Evolutionary conservation across 2,797 vertebrate species (phyloP), one percentile per base, ranked within the genome.

Genomic region (Cirrhinus molitorella): DNA sequence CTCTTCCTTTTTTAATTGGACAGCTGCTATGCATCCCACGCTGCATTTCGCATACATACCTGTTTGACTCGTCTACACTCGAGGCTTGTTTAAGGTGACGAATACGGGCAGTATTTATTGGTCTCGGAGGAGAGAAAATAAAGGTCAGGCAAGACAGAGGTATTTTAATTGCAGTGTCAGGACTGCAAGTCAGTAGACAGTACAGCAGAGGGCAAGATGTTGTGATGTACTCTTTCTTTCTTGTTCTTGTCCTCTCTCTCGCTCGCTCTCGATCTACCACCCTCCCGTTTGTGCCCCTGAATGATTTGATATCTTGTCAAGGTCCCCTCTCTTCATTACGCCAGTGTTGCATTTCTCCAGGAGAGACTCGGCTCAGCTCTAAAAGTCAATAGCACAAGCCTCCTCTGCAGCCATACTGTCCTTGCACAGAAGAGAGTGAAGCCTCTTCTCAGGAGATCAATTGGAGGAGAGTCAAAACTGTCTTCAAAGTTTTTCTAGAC

Each of bases 161-260:
- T 87, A 90, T 86, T 95, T 93, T 94, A 95, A 94, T 95, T 94
- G 92, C 91, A 88, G 91, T 95, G 92, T 93, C 92, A 93, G 86
- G 89, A 92, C 84, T 88, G 88, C 85, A 89, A 83, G 86, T 77
- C 85, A 87, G 88, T 63, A 80, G 88, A 89, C 57, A 45, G 79
- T 77, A 83, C 77, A 77, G 76, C 37, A 75, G 66, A 83, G 61
- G 78, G 78, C 66, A 75, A 80, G 43, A 63, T 53, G 57, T 83
- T 80, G 71, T 80, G 70, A 73, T 73, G 47, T 66, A 66, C 75
- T 72, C 80, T 67, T 40, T 72, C 57, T 82, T 76, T 79, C 70
- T 67, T 76, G 70, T 79, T 79, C 79, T 66, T 61, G 68, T 70
- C 67, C 34, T 23, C 55, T 34, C 61, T 61, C 51, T n/a, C 23